phyloP scores from a whole-genome alignment of 1,140 invertebrate genomes.

The Drosophila pseudoobscura region DNA sequence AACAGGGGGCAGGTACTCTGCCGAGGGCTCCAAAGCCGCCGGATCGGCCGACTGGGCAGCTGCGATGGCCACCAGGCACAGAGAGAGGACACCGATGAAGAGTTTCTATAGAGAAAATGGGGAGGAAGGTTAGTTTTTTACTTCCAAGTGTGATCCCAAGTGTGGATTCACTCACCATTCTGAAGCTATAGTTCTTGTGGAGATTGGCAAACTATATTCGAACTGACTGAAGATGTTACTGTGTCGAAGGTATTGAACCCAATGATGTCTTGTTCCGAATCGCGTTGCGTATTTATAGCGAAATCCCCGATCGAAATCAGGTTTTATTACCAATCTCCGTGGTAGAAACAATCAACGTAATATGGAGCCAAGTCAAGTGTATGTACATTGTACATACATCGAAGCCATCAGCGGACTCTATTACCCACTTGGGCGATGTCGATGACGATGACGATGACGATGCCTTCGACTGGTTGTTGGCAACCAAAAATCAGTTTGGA shows the following conservation, averaged over 20 bases:
- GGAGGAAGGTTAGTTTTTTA: background rate
- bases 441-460: conserved; percentile 13
- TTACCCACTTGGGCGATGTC: conserved; percentile 59
- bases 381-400: conserved; percentile 25
- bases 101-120: conserved; percentile 48
- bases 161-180: conserved; percentile 49
- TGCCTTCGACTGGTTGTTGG: conserved; percentile 6
- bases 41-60: conserved; percentile 48
- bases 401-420: conserved; percentile 50
- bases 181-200: conserved; percentile 45
- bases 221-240: conserved; percentile 63
- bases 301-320: conserved; percentile 18
- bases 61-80: conserved; percentile 58
- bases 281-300: conserved; percentile 65
- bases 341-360: conserved; percentile 9
- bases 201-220: conserved; percentile 27
- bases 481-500: conserved; percentile 1
- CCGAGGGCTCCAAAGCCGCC: conserved; percentile 53
- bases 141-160: background rate
- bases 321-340: conserved; percentile 43
- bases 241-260: conserved; percentile 71
- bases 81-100: conserved; percentile 50
- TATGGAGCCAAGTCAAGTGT: conserved; percentile 48
- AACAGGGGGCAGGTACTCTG: conserved; percentile 62
- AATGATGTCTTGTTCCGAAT: conserved; percentile 65